These are phyloP conservation scores for Chirona hameri DNA, from an alignment of 2,888 invertebrate species.

Conservation along the genomic window DNA sequence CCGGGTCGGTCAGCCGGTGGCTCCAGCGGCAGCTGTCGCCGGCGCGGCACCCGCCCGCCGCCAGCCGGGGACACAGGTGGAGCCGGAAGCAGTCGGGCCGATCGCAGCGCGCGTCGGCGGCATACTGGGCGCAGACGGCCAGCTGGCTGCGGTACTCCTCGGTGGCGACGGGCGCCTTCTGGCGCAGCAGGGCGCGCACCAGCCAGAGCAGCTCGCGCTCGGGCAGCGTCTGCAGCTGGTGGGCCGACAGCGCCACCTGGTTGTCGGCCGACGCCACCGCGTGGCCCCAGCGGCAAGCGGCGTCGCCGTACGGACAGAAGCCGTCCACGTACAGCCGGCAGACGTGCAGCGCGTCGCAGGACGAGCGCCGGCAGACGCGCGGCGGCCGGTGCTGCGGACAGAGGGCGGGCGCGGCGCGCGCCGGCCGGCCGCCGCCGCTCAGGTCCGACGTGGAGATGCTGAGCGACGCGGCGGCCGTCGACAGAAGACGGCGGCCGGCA, in stretches of 20 bases:
- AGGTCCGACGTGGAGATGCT: not conserved
- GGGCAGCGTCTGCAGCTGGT: constrained; percentile 32
- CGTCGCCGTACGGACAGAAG: not conserved
- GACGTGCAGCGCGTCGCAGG: not conserved
- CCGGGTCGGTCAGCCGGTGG: not conserved
- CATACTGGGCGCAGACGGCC: not conserved
- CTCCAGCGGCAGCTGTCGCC: not conserved
- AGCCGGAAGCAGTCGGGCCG: too few species aligned
- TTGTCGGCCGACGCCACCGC: not conserved
- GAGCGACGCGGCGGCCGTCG: not conserved
- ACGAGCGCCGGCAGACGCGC: not conserved
- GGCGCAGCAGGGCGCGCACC: constrained; percentile 30
- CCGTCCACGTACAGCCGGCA: not conserved
- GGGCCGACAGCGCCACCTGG: constrained; percentile 33
- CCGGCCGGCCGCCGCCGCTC: constrained; percentile 3
- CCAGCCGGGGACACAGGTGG: not conserved
- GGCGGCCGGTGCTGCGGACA: not conserved
- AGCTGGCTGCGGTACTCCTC: constrained; percentile 4
- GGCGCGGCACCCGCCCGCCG: not conserved
- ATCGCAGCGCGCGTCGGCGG: not conserved
- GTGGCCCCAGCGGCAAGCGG: constrained; percentile 1
- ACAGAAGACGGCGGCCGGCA: not conserved
- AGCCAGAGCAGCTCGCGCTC: constrained; percentile 33
- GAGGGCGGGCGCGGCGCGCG: not conserved
- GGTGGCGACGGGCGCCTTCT: constrained; percentile 23